These are phyloP conservation scores for Theristicus caerulescens DNA, from an alignment of 2,113 vertebrate species.

Conservation along the genomic window DNA sequence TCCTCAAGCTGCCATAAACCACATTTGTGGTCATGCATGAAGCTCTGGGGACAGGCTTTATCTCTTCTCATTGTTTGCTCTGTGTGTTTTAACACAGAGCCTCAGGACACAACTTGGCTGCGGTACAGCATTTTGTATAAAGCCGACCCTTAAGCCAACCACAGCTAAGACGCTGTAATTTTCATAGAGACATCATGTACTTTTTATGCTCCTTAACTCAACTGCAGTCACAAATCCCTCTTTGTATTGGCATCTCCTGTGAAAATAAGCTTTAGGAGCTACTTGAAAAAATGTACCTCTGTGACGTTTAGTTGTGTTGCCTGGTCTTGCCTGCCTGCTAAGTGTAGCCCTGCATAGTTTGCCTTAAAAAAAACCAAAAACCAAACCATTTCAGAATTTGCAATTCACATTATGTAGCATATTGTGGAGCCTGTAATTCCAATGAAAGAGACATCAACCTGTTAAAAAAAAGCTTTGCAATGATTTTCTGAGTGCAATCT, in stretches of 20 bases:
- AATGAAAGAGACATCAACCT: neutral
- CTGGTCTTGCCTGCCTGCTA: neutral
- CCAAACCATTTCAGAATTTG: neutral
- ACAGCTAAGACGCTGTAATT: constrained; percentile 57
- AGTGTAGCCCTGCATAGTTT: neutral
- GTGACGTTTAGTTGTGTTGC: neutral
- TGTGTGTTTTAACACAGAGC: constrained; percentile 44
- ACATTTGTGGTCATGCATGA: constrained; percentile 34
- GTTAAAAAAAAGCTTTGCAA: neutral
- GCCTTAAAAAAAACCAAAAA: neutral
- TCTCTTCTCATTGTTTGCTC: constrained; percentile 50
- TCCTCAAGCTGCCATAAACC: neutral
- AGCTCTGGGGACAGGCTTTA: constrained; percentile 48
- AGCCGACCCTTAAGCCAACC: constrained; percentile 27
- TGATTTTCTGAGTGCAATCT: neutral
- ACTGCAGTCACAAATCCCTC: constrained; percentile 54
- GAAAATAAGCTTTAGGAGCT: constrained; percentile 38
- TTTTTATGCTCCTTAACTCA: constrained; percentile 47
- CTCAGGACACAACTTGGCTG: constrained; percentile 49
- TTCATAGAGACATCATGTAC: constrained; percentile 57
- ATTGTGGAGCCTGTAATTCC: neutral
- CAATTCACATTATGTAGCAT: neutral
- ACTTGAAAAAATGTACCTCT: constrained; percentile 29
- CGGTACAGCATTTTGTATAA: constrained; percentile 41
- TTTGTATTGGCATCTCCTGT: constrained; percentile 50